Evolutionary conservation across 92 coral and sea anemone species (phyloP).

Genomic region (Umimayanthus kanabou): DNA sequence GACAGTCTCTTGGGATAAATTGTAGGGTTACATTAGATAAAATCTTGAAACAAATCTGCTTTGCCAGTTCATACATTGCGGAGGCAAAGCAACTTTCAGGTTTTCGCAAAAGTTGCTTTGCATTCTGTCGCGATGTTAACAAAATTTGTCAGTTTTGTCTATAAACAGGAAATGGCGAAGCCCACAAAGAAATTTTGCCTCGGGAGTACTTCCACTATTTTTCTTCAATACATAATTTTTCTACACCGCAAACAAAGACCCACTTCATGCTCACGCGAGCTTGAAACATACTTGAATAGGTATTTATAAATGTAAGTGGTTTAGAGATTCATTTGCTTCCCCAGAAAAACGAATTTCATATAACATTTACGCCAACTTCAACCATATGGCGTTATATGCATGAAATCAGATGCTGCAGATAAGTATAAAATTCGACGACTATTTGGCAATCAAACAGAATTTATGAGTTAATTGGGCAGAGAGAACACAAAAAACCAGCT

Average conservation of each 20-base stretch:
- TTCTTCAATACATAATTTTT: not conserved
- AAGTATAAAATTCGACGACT: not conserved
- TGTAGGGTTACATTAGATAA: not conserved
- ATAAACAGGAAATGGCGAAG: slow-evolving; percentile 41
- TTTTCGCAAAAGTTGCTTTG: not conserved
- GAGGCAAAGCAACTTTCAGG: slow-evolving; percentile 9
- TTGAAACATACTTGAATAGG: not conserved
- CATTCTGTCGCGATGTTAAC: not conserved
- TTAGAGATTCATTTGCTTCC: not conserved
- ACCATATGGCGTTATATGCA: too few species aligned
- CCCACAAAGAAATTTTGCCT: slow-evolving; percentile 16
- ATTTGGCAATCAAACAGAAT: slow-evolving; percentile 21
- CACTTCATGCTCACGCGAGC: not conserved
- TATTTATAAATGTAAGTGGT: not conserved
- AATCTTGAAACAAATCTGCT: not conserved
- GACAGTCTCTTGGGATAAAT: not conserved
- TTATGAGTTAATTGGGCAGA: slow-evolving; percentile 10
- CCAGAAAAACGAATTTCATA: not conserved
- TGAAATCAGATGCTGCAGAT: not conserved
- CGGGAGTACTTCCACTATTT: slow-evolving; percentile 9
- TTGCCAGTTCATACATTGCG: not conserved
- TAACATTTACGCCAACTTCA: not conserved
- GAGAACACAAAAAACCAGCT: slow-evolving; percentile 21
- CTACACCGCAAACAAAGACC: slow-evolving; percentile 4
- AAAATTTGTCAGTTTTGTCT: slow-evolving; percentile 7